Base-by-base conservation (phyloP, 1,140 invertebrate species). In the Diachasma alloeum region DNA sequence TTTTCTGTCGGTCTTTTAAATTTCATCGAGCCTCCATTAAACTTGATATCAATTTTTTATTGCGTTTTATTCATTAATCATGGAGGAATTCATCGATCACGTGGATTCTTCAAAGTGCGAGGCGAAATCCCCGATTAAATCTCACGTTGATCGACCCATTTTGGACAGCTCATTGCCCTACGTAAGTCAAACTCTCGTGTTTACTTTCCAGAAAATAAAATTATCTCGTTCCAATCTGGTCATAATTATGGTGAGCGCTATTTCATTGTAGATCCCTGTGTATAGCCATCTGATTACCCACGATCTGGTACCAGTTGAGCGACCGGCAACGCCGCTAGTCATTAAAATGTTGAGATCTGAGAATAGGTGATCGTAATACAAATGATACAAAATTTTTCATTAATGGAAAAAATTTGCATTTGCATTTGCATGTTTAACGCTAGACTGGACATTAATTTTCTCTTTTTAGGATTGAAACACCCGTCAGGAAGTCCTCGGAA, bases 111-210 rank as follows among this genome's bases (percentile, higher is more conserved):
- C 24, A 10, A 36, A n/a, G 8, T 72, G 24, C n/a, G 9, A 72
- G 24, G 26, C 31, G 5, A 48, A 53, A 72, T 53, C 15, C 5
- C 2, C 44, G 13, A 69, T 19, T 36, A 69, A 37, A 53, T 46
- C 39, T 31, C n/a, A 48, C 22, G 66, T 53, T 24, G n/a, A 53
- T 56, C 66, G 44, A 22, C 66, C 66, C 11, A 36, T 37, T 3
- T 70, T 87, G 3, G 84, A 87, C 46, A 84, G 78, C 19, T 83
- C 79, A 13, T 59, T 86, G 19, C 75, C 82, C n/a, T 83, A 86
- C 31, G 86, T 87, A 39, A 84, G 83, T 83, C 69, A 39, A 67
- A 15, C n/a, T 13, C 39, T 68, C 24, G 4, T 15, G 22, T 63
- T 68, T 6, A 2, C 13, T 4, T 37, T 0, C 36, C 13, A 4